Conservation (phyloP, 2,113 vertebrate genomes). For the Epinephelus cyanopodus region DNA sequence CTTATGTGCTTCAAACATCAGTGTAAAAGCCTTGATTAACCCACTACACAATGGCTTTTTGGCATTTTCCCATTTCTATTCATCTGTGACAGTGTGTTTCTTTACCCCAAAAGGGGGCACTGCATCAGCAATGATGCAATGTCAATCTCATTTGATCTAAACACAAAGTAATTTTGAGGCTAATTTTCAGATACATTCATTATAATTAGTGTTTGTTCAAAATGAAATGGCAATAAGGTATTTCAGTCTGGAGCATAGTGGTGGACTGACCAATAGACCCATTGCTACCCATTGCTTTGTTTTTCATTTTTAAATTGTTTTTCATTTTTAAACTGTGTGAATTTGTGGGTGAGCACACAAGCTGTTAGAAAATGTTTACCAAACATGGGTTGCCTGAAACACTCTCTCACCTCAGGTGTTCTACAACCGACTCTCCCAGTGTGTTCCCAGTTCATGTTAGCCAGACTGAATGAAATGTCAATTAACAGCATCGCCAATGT, state of each 20-base stretch:
- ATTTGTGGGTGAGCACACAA: slow-evolving; percentile 6
- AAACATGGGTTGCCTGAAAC: slow-evolving; percentile 19
- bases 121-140: too few relatives aligned
- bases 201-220: too few relatives aligned
- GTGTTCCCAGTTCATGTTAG: slow-evolving; percentile 16
- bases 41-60: too few relatives aligned
- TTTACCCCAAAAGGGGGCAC: too few relatives aligned
- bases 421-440: not conserved
- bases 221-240: too few relatives aligned
- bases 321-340: not conserved
- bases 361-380: slow-evolving; percentile 55
- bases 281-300: not conserved
- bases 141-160: not conserved
- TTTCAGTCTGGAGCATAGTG: not conserved
- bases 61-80: too few relatives aligned
- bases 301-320: not conserved
- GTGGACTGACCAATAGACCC: not conserved
- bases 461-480: slow-evolving; percentile 54
- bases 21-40: too few relatives aligned
- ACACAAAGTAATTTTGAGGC: not conserved
- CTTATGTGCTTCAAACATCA: too few relatives aligned
- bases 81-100: too few relatives aligned
- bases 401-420: not conserved
- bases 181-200: too few relatives aligned
- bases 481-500: slow-evolving; percentile 43